A percentile compares a stretch with the other conserved stretches of the same genome.
Evolutionary conservation across 2,113 vertebrate species (phyloP).

Genomic region (Suricata suricatta): DNA sequence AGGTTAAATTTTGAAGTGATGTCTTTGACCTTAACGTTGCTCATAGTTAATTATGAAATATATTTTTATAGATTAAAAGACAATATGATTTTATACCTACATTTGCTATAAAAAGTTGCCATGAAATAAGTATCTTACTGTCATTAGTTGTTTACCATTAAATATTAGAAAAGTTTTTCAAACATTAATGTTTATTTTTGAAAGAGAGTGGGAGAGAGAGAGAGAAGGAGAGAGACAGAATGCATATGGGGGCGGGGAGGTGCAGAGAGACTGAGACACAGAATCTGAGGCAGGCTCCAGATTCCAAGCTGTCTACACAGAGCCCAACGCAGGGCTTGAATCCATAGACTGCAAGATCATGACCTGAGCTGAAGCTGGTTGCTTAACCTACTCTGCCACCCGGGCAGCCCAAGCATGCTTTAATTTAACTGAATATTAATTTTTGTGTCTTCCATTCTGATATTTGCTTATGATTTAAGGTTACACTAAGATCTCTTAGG

Average conservation of each 20-base stretch:
- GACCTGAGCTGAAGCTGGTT: no score
- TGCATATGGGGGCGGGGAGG: no score
- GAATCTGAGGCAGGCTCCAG: no score
- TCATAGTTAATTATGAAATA: constrained; percentile 24
- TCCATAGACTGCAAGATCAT: no score
- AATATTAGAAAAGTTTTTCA: not conserved
- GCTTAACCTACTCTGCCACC: no score
- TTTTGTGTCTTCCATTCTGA: not conserved
- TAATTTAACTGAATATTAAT: not conserved
- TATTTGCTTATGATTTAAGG: not conserved
- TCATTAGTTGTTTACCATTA: not conserved
- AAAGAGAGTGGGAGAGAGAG: no score
- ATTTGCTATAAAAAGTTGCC: not conserved
- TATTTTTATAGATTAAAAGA: not conserved
- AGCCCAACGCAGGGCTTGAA: no score
- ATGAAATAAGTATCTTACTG: not conserved
- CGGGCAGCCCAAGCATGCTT: not conserved
- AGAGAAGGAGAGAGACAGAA: no score
- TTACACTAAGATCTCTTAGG: not conserved
- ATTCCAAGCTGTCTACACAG: no score
- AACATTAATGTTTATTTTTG: not conserved
- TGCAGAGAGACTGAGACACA: no score
- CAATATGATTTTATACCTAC: not conserved
- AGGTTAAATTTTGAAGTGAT: constrained; percentile 60
- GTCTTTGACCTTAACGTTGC: constrained; percentile 34